phyloP scores from a whole-genome alignment of 2,113 vertebrate species.

The Pyrgilauda ruficollis region DNA sequence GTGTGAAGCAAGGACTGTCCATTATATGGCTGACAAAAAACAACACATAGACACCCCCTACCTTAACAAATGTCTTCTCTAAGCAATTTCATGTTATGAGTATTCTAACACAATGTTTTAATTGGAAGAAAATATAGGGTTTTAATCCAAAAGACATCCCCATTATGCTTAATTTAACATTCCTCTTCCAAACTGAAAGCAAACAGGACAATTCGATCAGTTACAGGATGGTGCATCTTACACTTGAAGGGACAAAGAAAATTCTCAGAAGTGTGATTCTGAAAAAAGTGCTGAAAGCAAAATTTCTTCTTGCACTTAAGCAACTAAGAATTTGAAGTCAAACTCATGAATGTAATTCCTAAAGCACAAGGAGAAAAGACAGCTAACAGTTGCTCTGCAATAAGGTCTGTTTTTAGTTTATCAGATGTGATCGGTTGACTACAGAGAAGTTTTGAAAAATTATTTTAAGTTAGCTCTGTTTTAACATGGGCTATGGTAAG shows the following conservation, averaged over 20 bases:
- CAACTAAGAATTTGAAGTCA: not conserved
- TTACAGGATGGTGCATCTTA: not conserved
- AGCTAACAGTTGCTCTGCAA: not conserved
- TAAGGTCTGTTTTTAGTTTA: not conserved
- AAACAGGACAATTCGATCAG: not conserved
- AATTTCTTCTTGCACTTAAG: not conserved
- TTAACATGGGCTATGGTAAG: not conserved
- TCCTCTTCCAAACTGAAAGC: not conserved
- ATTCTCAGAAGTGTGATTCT: not conserved
- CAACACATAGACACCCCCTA: not conserved
- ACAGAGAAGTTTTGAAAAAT: not conserved
- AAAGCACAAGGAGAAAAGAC: not conserved
- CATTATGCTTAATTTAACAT: not conserved
- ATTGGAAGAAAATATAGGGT: not conserved
- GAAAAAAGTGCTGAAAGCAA: not conserved
- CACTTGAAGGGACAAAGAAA: not conserved
- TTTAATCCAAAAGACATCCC: conserved; percentile 27
- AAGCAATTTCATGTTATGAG: not conserved
- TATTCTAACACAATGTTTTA: not conserved
- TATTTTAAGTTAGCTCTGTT: not conserved
- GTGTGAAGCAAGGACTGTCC: not conserved
- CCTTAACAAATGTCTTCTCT: not conserved
- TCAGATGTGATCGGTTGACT: not conserved
- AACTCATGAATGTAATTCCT: not conserved
- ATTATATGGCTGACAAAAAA: not conserved